phyloP scores from a whole-genome alignment of 2,888 invertebrate species.

The Trachelus tabidus region DNA sequence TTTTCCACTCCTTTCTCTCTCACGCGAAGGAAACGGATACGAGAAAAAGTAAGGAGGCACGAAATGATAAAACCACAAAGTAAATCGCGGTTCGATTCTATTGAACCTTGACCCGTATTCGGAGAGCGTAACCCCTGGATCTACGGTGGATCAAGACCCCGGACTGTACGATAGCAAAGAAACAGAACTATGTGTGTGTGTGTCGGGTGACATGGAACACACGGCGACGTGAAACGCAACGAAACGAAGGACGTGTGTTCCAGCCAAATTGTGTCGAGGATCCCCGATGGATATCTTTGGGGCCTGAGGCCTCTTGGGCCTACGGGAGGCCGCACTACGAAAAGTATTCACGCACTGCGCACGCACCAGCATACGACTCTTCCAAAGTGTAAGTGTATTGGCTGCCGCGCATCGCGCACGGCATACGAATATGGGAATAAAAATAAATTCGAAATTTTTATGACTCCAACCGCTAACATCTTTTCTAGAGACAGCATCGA shows the following conservation, averaged over 20 bases:
- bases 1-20: not conserved
- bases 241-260: conserved; percentile 53
- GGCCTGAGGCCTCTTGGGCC: conserved; percentile 11
- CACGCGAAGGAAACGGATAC: not conserved
- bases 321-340: not conserved
- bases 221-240: conserved; percentile 46
- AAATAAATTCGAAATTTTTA: not conserved
- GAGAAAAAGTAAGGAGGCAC: not conserved
- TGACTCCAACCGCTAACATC: not conserved
- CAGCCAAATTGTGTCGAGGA: conserved; percentile 57
- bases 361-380: not conserved
- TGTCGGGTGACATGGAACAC: conserved; percentile 18
- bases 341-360: conserved; percentile 1
- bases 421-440: conserved; percentile 1
- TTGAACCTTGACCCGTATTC: conserved; percentile 59
- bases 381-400: not conserved
- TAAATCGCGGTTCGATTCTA: conserved; percentile 11
- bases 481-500: not conserved
- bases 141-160: conserved; percentile 34
- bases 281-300: conserved; percentile 46
- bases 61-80: not conserved
- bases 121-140: conserved; percentile 36
- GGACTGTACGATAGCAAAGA: not conserved
- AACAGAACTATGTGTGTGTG: conserved; percentile 4
- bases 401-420: not conserved